phyloP scores from a whole-genome alignment of 2,113 vertebrate species.

The Chascanopsetta lugubris region DNA sequence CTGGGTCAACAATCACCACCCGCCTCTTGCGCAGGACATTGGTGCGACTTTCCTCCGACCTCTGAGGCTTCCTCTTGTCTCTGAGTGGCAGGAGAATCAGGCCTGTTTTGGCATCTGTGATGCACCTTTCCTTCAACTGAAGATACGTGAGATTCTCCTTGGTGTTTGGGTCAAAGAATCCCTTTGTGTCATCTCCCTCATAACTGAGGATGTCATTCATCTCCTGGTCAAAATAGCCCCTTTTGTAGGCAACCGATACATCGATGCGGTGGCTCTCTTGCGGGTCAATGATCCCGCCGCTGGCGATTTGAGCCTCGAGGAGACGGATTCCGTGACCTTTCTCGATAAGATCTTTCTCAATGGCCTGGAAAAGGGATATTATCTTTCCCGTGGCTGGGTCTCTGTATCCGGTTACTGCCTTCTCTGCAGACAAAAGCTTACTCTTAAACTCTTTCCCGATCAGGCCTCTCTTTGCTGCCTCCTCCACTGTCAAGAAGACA shows the following conservation, averaged over 20 bases:
- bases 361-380: conserved; percentile 97
- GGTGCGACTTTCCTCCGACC: conserved; percentile 83
- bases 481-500: conserved; percentile 89
- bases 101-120: conserved; percentile 87
- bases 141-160: conserved; percentile 96
- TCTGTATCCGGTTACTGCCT: conserved; percentile 93
- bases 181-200: conserved; percentile 95
- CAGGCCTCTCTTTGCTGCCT: conserved; percentile 88
- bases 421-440: conserved; percentile 95
- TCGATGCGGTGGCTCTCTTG: conserved; percentile 93
- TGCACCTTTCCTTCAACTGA: conserved; percentile 93
- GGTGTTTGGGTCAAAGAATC: conserved; percentile 98
- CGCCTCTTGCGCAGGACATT: conserved; percentile 93
- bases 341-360: conserved; percentile 96
- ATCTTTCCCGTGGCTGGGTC: conserved; percentile 92
- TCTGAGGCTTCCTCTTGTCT: conserved; percentile 87
- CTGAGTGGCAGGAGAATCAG: conserved; percentile 90
- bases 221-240: conserved; percentile 94
- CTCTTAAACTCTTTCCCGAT: conserved; percentile 95
- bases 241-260: conserved; percentile 89
- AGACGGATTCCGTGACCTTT: conserved; percentile 95
- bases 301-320: conserved; percentile 97
- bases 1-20: conserved; percentile 97
- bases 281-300: conserved; percentile 96
- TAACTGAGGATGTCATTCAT: conserved; percentile 93